Base-by-base conservation (phyloP, 2,888 invertebrate species). In the Cantharis lateralis region DNA sequence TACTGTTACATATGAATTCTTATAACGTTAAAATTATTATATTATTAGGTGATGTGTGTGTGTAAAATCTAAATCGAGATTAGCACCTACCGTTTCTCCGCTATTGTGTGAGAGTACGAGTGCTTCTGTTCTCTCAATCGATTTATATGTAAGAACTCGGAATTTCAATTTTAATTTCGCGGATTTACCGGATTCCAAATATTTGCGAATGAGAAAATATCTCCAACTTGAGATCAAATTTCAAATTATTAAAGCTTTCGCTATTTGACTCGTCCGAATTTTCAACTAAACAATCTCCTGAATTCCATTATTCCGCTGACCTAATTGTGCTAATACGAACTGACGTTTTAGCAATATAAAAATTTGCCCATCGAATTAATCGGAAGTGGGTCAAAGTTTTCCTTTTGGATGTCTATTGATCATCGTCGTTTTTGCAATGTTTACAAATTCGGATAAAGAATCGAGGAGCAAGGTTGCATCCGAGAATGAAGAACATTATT, bases 1-100 rank as follows among this genome's bases (percentile, higher is more conserved):
- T 28, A 62, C 72, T 66, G 68, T 68, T 72, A 72, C 72, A 69
- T 62, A 28, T 62, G 69, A 73, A 62, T 68, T 73, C 62, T 62
- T 62, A 61, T 72, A 62, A 62, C 18, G 24, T 66, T 66, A 66
- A 15, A 20, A 66, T 66, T 66, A 66, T 66, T 64, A 63, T 63
- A 63, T 18, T 63, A 20, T 24, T 20, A 48, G 48, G 48, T 13
- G 64, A 66, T 66, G 16, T 66, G 64, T 66, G 64, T 66, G 20
- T 66, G 24, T 24, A 66, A 66, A 66, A 66, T 15, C n/a, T 20
- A 66, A 66, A 66, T 20, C n/a, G 24, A 66, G 24, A 66, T 66
- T 66, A 66, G 24, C 18, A 20, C 64, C 64, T 66, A 66, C 64
- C 24, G 64, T 66, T 66, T 66, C 64, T 66, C 64, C 16, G 20